Conservation (phyloP, 2,888 invertebrate genomes). For the Tetheella fluctuosa region DNA sequence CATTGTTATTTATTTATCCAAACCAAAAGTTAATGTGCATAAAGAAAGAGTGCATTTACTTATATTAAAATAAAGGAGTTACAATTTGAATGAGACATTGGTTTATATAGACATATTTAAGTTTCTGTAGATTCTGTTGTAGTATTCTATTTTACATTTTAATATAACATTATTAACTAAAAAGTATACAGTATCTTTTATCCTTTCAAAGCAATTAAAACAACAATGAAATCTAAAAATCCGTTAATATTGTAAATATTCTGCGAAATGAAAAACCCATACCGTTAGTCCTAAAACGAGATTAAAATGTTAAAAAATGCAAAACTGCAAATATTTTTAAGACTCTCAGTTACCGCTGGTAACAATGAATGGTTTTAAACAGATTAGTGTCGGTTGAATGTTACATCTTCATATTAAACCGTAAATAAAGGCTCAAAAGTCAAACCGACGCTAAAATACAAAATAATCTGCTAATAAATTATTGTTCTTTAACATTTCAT, state of each 20-base stretch:
- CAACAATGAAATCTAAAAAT: conserved; percentile 7
- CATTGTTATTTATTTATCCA: neutral
- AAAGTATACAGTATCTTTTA: conserved; percentile 23
- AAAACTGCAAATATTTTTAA: conserved; percentile 35
- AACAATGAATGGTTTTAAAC: conserved; percentile 57
- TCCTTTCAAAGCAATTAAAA: conserved; percentile 1
- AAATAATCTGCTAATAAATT: neutral
- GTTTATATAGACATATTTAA: neutral
- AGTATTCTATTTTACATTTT: too few relatives aligned
- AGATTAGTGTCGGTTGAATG: conserved; percentile 54
- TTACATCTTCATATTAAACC: conserved; percentile 45
- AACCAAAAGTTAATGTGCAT: neutral
- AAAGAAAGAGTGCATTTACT: neutral
- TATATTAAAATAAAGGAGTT: too few relatives aligned
- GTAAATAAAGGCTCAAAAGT: conserved; percentile 39
- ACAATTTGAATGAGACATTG: too few relatives aligned
- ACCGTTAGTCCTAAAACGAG: conserved; percentile 41
- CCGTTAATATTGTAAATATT: conserved; percentile 6
- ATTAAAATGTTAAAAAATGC: conserved; percentile 43
- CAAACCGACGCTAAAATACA: conserved; percentile 22
- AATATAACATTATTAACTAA: conserved; percentile 20
- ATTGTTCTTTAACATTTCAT: neutral
- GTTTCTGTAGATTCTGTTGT: neutral
- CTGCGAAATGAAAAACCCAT: neutral
- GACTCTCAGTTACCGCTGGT: conserved; percentile 33